Evolutionary conservation across 2,797 vertebrate genomes (phyloP), one percentile per base, ranked within the genome.

Genomic region (Pristis pectinata): DNA sequence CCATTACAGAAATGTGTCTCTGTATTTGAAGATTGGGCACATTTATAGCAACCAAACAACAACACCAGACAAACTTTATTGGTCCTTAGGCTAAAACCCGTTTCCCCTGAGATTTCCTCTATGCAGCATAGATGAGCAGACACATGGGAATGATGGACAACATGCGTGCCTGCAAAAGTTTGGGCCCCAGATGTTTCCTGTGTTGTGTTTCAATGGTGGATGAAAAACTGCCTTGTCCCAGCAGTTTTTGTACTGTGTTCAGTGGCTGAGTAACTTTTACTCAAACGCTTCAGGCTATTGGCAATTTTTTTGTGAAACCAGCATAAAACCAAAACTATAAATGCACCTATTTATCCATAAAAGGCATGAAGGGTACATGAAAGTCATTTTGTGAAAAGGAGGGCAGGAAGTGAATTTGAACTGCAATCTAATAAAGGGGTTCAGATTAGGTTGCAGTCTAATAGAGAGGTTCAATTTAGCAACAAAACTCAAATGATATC

Each of bases 111-210:
- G 61, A 67, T 91, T 91, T 91, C 59, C 87, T 37, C 59, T 67
- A 34, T 41, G 59, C 59, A 91, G 49, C n/a, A 91, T 41, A 37
- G 87, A 91, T 91, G 87, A 91, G n/a, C 61, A 91, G 59, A 91
- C n/a, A 67, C 87, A 41, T 67, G 87, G 87, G 87, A 91, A 91
- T 91, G 61, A 91, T 91, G 59, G 19, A 37, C n/a, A 91, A 91
- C n/a, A 91, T 91, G 59, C 85, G 34, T 61, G 85, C 85, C 85
- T 61, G 56, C 87, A 67, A 24, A 91, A 22, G 87, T 41, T 91
- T 91, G 59, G 53, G n/a, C 34, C 87, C 59, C 87, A 91, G 87
- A 91, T 91, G 87, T 91, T 91, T 91, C 87, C 87, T 64, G 87
- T 91, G 87, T 67, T 91, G n/a, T 67, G n/a, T 67, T 91, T 67